Percentiles rank a stretch among this genome's conserved stretches.
These are phyloP conservation scores for Microcebus lehilahytsara DNA, from an alignment of 2,113 vertebrate genomes.

Conservation along the genomic window DNA sequence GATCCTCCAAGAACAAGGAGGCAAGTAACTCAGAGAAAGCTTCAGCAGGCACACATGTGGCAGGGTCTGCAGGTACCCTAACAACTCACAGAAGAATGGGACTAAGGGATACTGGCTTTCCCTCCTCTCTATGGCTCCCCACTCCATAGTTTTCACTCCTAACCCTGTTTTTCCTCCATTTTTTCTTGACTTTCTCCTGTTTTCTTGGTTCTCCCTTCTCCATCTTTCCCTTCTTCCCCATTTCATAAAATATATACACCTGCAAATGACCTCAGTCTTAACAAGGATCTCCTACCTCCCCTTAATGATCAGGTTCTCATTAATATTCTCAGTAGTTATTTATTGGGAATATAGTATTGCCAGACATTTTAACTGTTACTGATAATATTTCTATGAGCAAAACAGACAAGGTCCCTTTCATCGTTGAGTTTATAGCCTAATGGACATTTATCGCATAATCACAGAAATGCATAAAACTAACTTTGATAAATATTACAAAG, in stretches of 20 bases:
- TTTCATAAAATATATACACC: neutral
- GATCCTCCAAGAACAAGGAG: neutral
- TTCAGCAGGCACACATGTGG: neutral
- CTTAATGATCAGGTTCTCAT: neutral
- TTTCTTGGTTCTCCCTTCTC: neutral
- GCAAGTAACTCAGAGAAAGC: neutral
- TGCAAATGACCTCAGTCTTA: neutral
- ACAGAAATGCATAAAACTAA: neutral
- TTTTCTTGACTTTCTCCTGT: neutral
- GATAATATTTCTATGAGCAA: neutral
- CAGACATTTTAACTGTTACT: neutral
- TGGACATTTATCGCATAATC: neutral
- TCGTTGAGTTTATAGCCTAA: neutral
- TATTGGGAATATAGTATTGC: neutral
- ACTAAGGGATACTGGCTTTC: neutral
- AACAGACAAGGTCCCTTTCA: neutral
- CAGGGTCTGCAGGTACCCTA: neutral
- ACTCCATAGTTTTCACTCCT: neutral
- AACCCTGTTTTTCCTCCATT: neutral
- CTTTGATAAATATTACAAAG: neutral
- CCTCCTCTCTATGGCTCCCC: neutral
- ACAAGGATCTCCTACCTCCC: neutral
- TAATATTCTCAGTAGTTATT: neutral
- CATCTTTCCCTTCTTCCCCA: neutral
- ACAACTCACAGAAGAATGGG: neutral